These are phyloP conservation scores for Antennarius striatus DNA, from an alignment of 2,113 vertebrate species.

Conservation along the genomic window DNA sequence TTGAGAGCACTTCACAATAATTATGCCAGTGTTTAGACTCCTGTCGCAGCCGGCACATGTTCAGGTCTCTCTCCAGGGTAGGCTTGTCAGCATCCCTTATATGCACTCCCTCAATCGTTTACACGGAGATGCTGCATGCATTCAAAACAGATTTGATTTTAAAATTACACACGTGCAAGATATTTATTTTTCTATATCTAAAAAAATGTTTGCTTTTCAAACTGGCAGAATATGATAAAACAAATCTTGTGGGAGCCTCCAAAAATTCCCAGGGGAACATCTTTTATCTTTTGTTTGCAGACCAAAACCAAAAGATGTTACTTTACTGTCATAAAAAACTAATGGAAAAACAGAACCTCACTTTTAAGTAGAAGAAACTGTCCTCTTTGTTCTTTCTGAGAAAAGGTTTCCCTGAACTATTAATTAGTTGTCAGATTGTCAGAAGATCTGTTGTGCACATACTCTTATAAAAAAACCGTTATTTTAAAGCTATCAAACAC, in stretches of 20 bases:
- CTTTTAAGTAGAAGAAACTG: neutral
- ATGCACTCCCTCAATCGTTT: constrained; percentile 9
- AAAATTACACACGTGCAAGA: no score
- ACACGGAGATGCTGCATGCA: neutral
- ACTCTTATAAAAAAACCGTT: no score
- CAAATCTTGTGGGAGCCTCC: neutral
- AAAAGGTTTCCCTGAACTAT: no score
- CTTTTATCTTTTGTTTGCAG: neutral
- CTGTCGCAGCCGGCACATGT: constrained; percentile 63
- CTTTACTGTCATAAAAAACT: neutral
- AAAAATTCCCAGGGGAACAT: neutral
- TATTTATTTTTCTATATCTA: no score
- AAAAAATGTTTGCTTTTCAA: neutral
- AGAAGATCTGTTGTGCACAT: no score
- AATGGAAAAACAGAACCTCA: neutral
- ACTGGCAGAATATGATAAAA: constrained; percentile 1
- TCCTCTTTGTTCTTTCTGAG: no score
- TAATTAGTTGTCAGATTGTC: no score
- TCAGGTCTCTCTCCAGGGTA: constrained; percentile 22
- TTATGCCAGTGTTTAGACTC: constrained; percentile 60
- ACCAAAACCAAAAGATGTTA: neutral
- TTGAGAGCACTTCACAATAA: constrained; percentile 57
- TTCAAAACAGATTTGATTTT: no score
- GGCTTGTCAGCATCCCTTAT: constrained; percentile 35
- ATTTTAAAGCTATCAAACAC: no score